Evolutionary conservation across 2,797 vertebrate species (phyloP).

Genomic region (Microhierax caerulescens): DNA sequence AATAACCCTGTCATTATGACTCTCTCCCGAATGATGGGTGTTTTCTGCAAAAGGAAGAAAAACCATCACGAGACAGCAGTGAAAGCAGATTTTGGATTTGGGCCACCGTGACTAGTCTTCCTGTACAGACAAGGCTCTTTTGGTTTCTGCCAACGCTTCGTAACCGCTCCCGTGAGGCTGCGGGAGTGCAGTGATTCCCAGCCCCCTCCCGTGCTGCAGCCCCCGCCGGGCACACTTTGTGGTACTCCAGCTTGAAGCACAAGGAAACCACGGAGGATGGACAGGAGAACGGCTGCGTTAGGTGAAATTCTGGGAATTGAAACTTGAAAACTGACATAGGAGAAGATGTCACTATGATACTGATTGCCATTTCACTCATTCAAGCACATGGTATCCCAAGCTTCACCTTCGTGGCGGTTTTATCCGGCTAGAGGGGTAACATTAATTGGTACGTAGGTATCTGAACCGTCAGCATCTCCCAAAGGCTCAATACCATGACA

Average conservation of each 20-base stretch:
- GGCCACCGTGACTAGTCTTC: not conserved
- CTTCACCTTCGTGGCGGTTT: not conserved
- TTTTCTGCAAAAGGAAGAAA: not conserved
- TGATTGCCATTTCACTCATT: not conserved
- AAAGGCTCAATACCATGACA: not conserved
- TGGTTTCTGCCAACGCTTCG: not conserved
- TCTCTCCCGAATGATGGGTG: not conserved
- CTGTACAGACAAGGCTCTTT: not conserved
- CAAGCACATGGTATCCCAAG: not conserved
- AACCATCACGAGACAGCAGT: not conserved
- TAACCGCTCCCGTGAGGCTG: not conserved
- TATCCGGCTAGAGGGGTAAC: not conserved
- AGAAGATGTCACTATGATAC: not conserved
- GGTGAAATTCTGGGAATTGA: not conserved
- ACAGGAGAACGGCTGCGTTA: not conserved
- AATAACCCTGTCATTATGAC: not conserved
- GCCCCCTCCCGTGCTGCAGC: not conserved
- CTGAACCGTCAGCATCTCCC: not conserved
- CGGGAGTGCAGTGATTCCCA: not conserved
- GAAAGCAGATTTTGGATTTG: not conserved
- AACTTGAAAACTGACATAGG: not conserved
- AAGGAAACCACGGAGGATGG: not conserved
- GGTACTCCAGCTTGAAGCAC: not conserved
- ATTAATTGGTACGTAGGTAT: not conserved
- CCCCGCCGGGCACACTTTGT: accelerated